phyloP scores from a whole-genome alignment of 2,113 vertebrate species.

The Suncus etruscus region DNA sequence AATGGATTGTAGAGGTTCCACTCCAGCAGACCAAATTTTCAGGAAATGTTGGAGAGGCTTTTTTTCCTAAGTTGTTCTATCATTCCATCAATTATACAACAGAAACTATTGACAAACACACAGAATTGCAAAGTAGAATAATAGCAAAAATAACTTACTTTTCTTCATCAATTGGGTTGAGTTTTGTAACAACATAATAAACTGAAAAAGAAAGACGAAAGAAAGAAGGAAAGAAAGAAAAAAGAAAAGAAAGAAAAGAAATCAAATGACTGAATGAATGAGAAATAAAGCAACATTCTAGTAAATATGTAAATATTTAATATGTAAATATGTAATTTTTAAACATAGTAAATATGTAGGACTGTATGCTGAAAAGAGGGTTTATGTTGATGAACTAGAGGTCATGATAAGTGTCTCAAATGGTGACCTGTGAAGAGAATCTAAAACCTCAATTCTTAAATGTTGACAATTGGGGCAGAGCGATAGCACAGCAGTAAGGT shows the following conservation, averaged over 20 bases:
- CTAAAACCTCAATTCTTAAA: slow-evolving; percentile 32
- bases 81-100: background rate
- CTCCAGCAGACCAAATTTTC: background rate
- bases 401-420: background rate
- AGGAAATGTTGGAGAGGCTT: slow-evolving; percentile 10
- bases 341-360: background rate
- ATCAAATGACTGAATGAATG: too few species aligned
- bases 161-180: background rate
- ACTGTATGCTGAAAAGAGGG: background rate
- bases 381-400: background rate
- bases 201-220: too few species aligned
- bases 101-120: slow-evolving; percentile 14
- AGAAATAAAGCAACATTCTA: too few species aligned
- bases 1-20: background rate
- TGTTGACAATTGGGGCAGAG: background rate
- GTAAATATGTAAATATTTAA: too few species aligned
- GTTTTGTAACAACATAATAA: slow-evolving; percentile 39
- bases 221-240: too few species aligned
- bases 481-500: too few species aligned
- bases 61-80: background rate
- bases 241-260: too few species aligned
- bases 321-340: slow-evolving; percentile 26
- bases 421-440: background rate
- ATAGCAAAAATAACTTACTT: slow-evolving; percentile 18
- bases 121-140: slow-evolving; percentile 27